Evolutionary conservation across 1,140 invertebrate genomes (phyloP).

Genomic region (Matsumurasca onukii): DNA sequence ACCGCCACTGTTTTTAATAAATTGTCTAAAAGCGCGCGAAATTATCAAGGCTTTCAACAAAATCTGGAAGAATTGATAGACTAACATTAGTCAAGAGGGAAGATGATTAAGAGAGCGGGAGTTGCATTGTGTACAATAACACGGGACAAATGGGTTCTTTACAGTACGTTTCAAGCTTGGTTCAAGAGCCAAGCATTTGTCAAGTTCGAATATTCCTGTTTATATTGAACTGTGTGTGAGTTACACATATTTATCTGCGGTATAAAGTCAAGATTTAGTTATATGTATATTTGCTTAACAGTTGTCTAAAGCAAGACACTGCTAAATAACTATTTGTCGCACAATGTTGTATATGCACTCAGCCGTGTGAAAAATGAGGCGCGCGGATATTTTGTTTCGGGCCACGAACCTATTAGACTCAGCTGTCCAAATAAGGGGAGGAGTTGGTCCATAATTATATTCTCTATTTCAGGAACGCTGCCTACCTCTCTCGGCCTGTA

Average conservation of each 20-base stretch:
- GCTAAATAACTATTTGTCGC: too few relatives aligned
- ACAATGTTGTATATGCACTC: too few relatives aligned
- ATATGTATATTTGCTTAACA: too few relatives aligned
- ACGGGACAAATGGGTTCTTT: neutral
- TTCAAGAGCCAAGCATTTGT: neutral
- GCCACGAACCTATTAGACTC: neutral
- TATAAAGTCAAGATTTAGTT: too few relatives aligned
- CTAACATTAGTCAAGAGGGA: neutral
- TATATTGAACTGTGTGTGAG: too few relatives aligned
- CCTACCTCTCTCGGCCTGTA: too few relatives aligned
- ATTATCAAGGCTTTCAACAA: neutral
- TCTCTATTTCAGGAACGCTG: neutral
- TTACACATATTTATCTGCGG: too few relatives aligned
- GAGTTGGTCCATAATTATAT: neutral
- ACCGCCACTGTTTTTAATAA: too few relatives aligned
- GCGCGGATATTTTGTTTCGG: neutral
- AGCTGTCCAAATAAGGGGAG: neutral
- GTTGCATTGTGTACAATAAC: neutral
- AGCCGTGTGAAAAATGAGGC: neutral
- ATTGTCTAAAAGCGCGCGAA: too few relatives aligned
- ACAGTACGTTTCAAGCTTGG: too few relatives aligned
- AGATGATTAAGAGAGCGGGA: neutral
- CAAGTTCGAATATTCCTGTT: too few relatives aligned
- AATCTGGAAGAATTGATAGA: neutral
- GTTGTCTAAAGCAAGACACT: too few relatives aligned